Evolutionary conservation across 2,113 vertebrate species (phyloP), one percentile per base, ranked within the genome.

Genomic region (Nesoenas mayeri): DNA sequence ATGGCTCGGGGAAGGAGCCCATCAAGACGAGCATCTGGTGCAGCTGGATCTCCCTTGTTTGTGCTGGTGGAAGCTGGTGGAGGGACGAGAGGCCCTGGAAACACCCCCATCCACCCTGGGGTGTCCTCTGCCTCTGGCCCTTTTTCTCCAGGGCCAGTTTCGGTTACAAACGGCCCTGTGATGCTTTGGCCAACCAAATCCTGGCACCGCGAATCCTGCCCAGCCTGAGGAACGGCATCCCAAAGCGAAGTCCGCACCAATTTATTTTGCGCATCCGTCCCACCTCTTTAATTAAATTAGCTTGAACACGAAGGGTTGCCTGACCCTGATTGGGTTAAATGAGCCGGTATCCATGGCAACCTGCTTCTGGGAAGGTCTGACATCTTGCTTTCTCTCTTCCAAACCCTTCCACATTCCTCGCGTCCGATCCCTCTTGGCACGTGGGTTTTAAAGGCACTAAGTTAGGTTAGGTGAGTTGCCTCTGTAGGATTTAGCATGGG

Each of bases 261-360:
- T 58, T 90, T 7, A 20, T 62, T 91, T 47, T 14, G 14, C 67
- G 85, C 73, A 18, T 80, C 26, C 19, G 70, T 66, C 42, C 21
- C 75, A 38, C 40, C 32, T 80, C 79, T 83, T 80, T 94, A 96
- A 94, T 96, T 90, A 73, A 96, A 91, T 96, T 88, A 95, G 64
- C 79, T 66, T 5, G 8, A 62, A 6, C 69, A 51, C 11, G 50
- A 88, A 90, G 85, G 88, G 85, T 69, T 90, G 82, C 85, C 92
- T 88, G 95, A 94, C 91, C 95, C 88, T 62, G 36, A 78, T 19
- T 62, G 95, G 94, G 96, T 95, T 95, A 96, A 96, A 93, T 1
- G 72, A 94, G 88, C 75, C 60, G 6, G 56, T 97, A 47, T 83
- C 94, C 95, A 94, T 92, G 91, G 94, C 91, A 96, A 95, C 92